Evolutionary conservation across 2,797 vertebrate genomes (phyloP), one percentile per base, ranked within the genome.

Genomic region (Peromyscus nudipes): DNA sequence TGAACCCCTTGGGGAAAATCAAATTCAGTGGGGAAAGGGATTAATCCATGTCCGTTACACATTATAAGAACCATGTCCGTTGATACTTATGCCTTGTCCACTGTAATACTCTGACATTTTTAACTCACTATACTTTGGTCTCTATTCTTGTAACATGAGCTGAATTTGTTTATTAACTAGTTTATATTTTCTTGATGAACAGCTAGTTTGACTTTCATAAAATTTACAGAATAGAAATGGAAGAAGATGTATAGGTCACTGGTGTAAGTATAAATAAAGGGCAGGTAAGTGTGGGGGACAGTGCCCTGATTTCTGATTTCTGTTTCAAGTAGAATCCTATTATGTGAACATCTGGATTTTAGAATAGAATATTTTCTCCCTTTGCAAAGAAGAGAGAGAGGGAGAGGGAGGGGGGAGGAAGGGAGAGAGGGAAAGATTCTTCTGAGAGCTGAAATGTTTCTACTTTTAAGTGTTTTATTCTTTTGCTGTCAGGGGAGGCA

Each of bases 1-100:
- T 71, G 46, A 85, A 80, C 69, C 92, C 89, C 43, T 83, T 86
- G 73, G 75, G 71, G 57, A 14, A 96, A 96, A 97, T 92, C 80
- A 34, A 76, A 88, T 76, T 46, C 65, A 88, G 31, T 77, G 80
- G 60, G 37, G 29, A 92, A 94, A 43, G 67, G 86, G 83, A 76
- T 43, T 75, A 79, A 84, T 85, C 55, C 76, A 93, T 25, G 52
- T 92, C 76, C 79, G 46, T 80, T 67, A 89, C 89, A 76, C 29
- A 52, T 67, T 49, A 37, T 23, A 55, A 77, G 62, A 92, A 93
- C 64, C 64, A 9, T 92, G 89, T 89, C 77, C 84, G 29, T 89
- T 69, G 62, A 71, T 82, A 86, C 52, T 14, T 82, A 67, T 96
- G 91, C 91, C 94, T 96, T 46, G 25, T 92, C 31, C 76, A 27